Conservation (phyloP, 2,888 invertebrate genomes). For the Neocrepidodera transversa region DNA sequence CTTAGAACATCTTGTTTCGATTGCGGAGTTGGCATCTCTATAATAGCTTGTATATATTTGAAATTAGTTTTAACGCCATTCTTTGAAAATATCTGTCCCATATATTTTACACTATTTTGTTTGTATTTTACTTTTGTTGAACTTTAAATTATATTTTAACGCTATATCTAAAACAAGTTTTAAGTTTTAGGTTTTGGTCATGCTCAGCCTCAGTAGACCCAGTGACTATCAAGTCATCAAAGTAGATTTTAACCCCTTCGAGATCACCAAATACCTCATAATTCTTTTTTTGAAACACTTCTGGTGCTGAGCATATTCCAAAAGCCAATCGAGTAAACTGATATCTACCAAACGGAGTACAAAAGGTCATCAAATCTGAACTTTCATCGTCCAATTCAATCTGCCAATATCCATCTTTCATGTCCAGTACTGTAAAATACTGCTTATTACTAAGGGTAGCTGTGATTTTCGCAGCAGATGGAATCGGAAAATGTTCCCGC, state of each 20-base stretch:
- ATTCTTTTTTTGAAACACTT: no score
- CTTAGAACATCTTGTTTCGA: conserved; percentile 34
- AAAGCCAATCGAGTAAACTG: conserved; percentile 28
- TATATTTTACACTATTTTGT: conserved; percentile 13
- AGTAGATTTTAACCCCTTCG: conserved; percentile 35
- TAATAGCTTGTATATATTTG: conserved; percentile 9
- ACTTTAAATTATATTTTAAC: conserved; percentile 32
- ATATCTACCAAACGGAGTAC: conserved; percentile 14
- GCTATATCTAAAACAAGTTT: conserved; percentile 29
- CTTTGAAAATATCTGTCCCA: no score
- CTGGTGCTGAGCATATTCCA: conserved; percentile 36
- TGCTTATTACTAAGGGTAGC: conserved; percentile 5
- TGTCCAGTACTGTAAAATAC: conserved; percentile 6
- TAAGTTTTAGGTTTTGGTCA: conserved; percentile 20
- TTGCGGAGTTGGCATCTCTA: conserved; percentile 28
- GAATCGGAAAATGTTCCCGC: conserved; percentile 29
- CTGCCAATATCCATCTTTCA: no score
- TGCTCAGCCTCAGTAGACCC: no score
- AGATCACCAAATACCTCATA: no score
- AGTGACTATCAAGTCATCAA: conserved; percentile 38
- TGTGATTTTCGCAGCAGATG: conserved; percentile 25
- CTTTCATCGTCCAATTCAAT: conserved; percentile 4
- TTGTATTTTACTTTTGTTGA: conserved; percentile 30
- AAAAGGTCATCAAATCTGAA: conserved; percentile 2
- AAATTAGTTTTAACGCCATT: conserved; percentile 12